Percentiles rank a stretch among this genome's conserved stretches.
These are phyloP conservation scores for Philaethria dido DNA, from an alignment of 2,888 invertebrate species.

Conservation along the genomic window DNA sequence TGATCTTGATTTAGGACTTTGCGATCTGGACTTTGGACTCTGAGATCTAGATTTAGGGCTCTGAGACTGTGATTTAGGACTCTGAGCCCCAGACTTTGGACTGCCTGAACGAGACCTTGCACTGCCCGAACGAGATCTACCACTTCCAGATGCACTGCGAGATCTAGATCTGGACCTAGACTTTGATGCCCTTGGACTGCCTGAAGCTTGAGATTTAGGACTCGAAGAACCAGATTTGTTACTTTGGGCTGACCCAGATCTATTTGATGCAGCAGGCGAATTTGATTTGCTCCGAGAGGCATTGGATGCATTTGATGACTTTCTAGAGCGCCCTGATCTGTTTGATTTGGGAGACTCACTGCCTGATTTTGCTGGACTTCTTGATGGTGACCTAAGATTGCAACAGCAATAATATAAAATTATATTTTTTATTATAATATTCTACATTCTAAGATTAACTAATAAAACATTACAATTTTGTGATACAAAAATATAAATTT, in stretches of 20 bases:
- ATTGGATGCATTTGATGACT: conserved; percentile 68
- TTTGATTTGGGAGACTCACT: conserved; percentile 77
- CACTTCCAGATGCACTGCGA: conserved; percentile 61
- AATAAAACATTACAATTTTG: too few species aligned
- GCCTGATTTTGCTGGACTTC: conserved; percentile 70
- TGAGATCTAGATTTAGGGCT: conserved; percentile 62
- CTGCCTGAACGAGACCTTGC: conserved; percentile 61
- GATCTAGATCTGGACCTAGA: conserved; percentile 63
- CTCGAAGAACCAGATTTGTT: conserved; percentile 77
- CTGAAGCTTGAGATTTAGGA: conserved; percentile 73
- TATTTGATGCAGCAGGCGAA: conserved; percentile 69
- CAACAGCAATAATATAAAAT: conserved; percentile 3
- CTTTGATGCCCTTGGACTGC: conserved; percentile 64
- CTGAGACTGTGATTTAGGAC: conserved; percentile 61
- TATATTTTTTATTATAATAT: too few species aligned
- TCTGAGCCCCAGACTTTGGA: conserved; percentile 59
- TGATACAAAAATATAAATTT: too few species aligned
- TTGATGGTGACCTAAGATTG: conserved; percentile 68
- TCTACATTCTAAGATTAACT: too few species aligned
- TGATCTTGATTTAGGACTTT: conserved; percentile 60
- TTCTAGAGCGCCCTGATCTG: conserved; percentile 61
- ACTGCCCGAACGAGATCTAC: conserved; percentile 52
- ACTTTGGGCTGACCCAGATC: conserved; percentile 74
- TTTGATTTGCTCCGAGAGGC: conserved; percentile 75
- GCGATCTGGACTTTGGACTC: conserved; percentile 58